These are phyloP conservation scores for Cinclus cinclus DNA, from an alignment of 2,113 vertebrate genomes.

Conservation along the genomic window DNA sequence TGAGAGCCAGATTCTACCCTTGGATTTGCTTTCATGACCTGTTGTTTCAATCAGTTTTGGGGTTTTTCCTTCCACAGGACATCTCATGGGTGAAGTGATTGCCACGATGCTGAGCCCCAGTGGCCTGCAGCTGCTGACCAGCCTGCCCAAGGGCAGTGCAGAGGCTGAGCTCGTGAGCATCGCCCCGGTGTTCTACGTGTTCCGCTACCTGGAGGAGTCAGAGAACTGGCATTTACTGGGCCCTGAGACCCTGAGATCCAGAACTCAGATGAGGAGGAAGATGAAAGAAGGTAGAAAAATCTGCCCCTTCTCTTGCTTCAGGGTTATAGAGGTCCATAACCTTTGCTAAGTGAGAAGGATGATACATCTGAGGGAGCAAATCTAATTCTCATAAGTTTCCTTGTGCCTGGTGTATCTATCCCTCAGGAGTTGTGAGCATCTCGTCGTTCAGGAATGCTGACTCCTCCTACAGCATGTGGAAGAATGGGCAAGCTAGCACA, in stretches of 20 bases:
- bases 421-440: slow-evolving; percentile 80
- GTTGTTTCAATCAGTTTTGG: not conserved
- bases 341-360: not conserved
- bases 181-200: slow-evolving; percentile 80
- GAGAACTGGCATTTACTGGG: slow-evolving; percentile 78
- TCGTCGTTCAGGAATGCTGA: slow-evolving; percentile 79
- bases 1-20: not conserved
- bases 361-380: not conserved
- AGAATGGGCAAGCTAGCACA: slow-evolving; percentile 72
- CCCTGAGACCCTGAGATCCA: slow-evolving; percentile 7
- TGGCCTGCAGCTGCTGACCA: slow-evolving; percentile 72
- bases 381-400: not conserved
- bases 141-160: slow-evolving; percentile 81
- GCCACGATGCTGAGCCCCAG: slow-evolving; percentile 68
- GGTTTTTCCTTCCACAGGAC: slow-evolving; percentile 70
- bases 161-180: slow-evolving; percentile 80
- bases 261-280: slow-evolving; percentile 70
- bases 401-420: not conserved
- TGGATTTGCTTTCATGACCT: not conserved
- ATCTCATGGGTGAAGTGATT: slow-evolving; percentile 81
- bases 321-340: not conserved
- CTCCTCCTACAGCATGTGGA: slow-evolving; percentile 85
- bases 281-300: slow-evolving; percentile 81
- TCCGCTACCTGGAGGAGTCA: slow-evolving; percentile 81
- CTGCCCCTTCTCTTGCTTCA: not conserved